phyloP scores from a whole-genome alignment of 2,797 vertebrate genomes.

The Crypturellus tataupa region DNA sequence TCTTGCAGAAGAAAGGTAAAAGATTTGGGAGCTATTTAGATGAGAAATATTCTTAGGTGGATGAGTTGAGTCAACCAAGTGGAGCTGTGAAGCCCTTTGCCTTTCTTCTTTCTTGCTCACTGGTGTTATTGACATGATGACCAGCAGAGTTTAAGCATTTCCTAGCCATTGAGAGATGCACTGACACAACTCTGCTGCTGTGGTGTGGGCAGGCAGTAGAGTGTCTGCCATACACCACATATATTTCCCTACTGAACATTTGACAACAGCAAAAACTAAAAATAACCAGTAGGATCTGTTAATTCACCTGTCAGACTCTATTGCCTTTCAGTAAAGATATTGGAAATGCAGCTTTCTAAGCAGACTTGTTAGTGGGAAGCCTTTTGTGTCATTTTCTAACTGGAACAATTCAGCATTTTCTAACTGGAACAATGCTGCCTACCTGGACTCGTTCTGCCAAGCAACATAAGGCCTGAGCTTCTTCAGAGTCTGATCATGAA shows the following conservation, averaged over 20 bases:
- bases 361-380: background rate
- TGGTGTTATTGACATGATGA: background rate
- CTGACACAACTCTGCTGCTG: background rate
- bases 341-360: background rate
- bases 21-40: background rate
- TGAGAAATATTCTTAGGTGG: background rate
- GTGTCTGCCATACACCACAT: background rate
- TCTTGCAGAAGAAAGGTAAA: background rate
- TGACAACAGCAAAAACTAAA: background rate
- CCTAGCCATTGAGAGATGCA: background rate
- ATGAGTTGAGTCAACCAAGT: background rate
- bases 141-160: background rate
- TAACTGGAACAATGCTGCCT: background rate
- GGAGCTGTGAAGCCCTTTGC: background rate
- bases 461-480: background rate
- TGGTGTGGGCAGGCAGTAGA: background rate
- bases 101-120: background rate
- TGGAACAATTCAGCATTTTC: background rate
- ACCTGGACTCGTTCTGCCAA: background rate
- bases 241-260: background rate
- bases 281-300: background rate
- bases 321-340: background rate
- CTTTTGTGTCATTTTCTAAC: background rate
- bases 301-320: background rate
- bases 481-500: accelerated